Percentiles rank a stretch among this genome's conserved stretches.
These are phyloP conservation scores for Sturnus vulgaris DNA, from an alignment of 2,113 vertebrate genomes.

Conservation along the genomic window DNA sequence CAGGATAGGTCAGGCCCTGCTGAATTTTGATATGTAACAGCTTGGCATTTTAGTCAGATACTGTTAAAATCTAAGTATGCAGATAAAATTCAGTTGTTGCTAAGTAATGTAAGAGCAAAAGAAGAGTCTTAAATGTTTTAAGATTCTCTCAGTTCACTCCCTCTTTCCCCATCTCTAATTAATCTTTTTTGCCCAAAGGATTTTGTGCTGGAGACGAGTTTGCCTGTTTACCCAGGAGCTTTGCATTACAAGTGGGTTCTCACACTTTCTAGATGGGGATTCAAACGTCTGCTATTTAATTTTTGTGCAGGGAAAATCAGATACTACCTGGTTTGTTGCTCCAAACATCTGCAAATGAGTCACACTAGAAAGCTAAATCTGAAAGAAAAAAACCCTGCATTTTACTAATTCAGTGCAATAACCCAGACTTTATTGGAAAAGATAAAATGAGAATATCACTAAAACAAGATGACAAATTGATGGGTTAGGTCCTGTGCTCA, in stretches of 20 bases:
- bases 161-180: neutral
- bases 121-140: neutral
- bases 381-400: neutral
- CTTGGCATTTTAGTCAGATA: conserved; percentile 21
- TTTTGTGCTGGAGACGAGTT: neutral
- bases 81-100: conserved; percentile 23
- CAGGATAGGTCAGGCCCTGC: neutral
- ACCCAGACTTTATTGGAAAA: neutral
- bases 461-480: neutral
- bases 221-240: neutral
- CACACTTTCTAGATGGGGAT: neutral
- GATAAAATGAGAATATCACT: neutral
- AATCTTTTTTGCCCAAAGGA: neutral
- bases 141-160: neutral
- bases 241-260: neutral
- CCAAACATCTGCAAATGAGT: neutral
- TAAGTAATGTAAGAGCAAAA: neutral
- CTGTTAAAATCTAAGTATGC: neutral
- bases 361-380: neutral
- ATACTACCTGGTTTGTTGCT: neutral
- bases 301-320: neutral
- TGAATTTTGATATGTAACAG: conserved; percentile 32
- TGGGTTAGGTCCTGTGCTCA: neutral
- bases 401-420: neutral
- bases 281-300: neutral